Evolutionary conservation across 1,140 invertebrate species (phyloP), one percentile per base, ranked within the genome.

Genomic region (Rhagoletis pomonella): DNA sequence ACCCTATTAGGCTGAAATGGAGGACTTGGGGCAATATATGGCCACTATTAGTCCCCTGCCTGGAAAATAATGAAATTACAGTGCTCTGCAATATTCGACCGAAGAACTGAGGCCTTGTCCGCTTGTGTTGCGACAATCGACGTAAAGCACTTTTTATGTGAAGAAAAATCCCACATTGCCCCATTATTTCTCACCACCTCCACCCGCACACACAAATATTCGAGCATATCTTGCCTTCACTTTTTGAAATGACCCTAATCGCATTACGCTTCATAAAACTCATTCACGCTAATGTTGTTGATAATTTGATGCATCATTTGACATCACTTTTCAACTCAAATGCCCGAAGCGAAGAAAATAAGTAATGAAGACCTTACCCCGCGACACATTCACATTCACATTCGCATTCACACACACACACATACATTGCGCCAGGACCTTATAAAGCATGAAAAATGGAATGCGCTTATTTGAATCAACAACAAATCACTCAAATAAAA

Each of bases 261-360:
- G 44, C 5, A 47, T 1, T 81, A 14, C 47, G 73, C 73, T 81
- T 55, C 73, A 81, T 17, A 19, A 81, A 55, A 42, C 73, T 55
- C 44, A 81, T 81, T 81, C 47, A 81, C 73, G 47, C 47, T 81
- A 55, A 55, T 81, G 73, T 81, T 81, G 73, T 81, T 81, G 73
- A 81, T 81, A 81, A 55, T 81, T 81, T 81, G 47, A 81, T 17
- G 73, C 73, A 81, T 81, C 73, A 81, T 81, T 81, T 81, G 73
- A 55, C 73, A 81, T 81, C 73, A 81, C 73, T 81, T 81, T 81
- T 81, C 73, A 81, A 81, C 73, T 81, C 47, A 81, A 69, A 58
- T 81, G n/a, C n/a, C 87, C 88, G 88, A 89, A 88, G 69, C 86
- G 88, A 89, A 90, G 87, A 29, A 86, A 84, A 42, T 90, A 86